These are phyloP conservation scores for Furcula furcula DNA, from an alignment of 2,888 invertebrate species.

Conservation along the genomic window DNA sequence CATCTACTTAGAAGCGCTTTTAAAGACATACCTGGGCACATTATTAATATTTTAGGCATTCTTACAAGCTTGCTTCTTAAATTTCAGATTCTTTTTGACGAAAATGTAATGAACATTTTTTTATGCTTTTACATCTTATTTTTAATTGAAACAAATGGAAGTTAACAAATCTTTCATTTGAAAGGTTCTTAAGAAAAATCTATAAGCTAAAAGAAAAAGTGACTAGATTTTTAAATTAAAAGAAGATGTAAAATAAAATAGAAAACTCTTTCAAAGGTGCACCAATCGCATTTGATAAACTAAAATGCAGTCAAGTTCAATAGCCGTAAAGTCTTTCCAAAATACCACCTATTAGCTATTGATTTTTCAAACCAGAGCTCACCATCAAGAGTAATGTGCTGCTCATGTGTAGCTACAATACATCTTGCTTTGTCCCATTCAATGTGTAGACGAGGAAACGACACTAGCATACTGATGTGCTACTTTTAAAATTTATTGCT, in stretches of 20 bases:
- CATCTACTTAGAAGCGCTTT: slow-evolving; percentile 5
- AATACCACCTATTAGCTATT: slow-evolving; percentile 20
- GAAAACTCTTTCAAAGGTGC: too few species aligned
- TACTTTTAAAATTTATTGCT: slow-evolving; percentile 76
- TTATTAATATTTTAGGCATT: slow-evolving; percentile 8
- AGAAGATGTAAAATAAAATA: too few species aligned
- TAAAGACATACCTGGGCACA: background rate
- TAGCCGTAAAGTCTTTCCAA: slow-evolving; percentile 1
- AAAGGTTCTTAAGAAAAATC: too few species aligned
- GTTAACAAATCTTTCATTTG: slow-evolving; percentile 4
- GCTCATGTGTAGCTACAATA: slow-evolving; percentile 59
- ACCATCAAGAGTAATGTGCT: slow-evolving; percentile 36
- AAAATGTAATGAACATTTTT: slow-evolving; percentile 10
- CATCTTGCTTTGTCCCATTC: slow-evolving; percentile 74
- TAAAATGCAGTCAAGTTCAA: too few species aligned
- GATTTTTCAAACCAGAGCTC: slow-evolving; percentile 31
- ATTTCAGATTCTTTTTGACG: slow-evolving; percentile 15
- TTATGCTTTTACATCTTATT: slow-evolving; percentile 4
- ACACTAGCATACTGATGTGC: slow-evolving; percentile 73
- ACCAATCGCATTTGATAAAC: too few species aligned
- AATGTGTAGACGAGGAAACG: slow-evolving; percentile 60
- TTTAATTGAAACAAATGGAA: slow-evolving; percentile 9
- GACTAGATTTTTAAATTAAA: too few species aligned
- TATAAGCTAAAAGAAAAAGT: too few species aligned
- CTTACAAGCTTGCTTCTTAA: slow-evolving; percentile 2